Evolutionary conservation across 1,140 invertebrate species (phyloP), one percentile per base, ranked within the genome.

Genomic region (Sogatella furcifera): DNA sequence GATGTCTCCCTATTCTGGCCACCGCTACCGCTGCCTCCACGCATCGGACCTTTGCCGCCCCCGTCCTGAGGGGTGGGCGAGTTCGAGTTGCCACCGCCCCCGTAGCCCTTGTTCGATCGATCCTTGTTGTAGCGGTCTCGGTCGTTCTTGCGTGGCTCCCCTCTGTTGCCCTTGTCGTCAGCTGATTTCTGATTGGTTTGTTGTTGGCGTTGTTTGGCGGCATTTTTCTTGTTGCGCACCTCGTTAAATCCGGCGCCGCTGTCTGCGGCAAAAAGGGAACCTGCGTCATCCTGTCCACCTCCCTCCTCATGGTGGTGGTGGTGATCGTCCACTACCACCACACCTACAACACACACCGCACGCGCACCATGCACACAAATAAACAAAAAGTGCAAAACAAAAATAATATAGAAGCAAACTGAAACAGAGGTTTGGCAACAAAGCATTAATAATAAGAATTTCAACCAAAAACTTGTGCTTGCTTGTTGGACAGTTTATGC

Each of bases 231-330:
- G 42, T 85, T 89, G 46, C 86, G 81, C 1, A 92, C 90, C 72
- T 94, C 90, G 72, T 92, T 89, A 71, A 93, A 93, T 44, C 89
- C 89, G 46, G 88, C 89, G 46, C 88, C 89, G 67, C 86, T 78
- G 54, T 77, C 74, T 38, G 56, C 19, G 60, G 54, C 55, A 62
- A 64, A 54, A 62, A 62, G 31, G 0, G 75, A 52, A 52, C 74
- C 74, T 19, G 74, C 73, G 58, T 77, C 75, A 44, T 9, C 63
- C 67, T 13, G 73, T 72, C 14, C 72, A 71, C 42, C 66, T 59
- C 15, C 65, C 77, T 64, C 78, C 75, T 43, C 74, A 71, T 38
- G 75, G 71, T 81, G 79, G 34, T 38, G 34, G 3, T 64, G 78
- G 75, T 44, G 74, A 71, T 52, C 76, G 71, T 81, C 80, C 66